phyloP scores from a whole-genome alignment of 2,797 vertebrate species.

The Vireo griseus region DNA sequence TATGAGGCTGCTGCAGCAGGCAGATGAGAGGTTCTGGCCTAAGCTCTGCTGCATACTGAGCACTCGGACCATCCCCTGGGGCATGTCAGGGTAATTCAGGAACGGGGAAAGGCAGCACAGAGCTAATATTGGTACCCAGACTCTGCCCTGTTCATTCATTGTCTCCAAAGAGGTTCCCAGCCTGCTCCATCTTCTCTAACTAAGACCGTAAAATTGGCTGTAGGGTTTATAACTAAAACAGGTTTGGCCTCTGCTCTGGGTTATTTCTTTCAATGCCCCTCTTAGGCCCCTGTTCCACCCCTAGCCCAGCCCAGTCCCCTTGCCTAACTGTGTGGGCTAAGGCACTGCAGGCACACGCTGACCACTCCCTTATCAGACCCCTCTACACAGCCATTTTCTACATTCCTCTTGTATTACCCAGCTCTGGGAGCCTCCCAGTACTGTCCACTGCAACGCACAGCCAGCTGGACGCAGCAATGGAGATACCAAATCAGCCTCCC shows the following conservation, averaged over 20 bases:
- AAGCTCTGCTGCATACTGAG: neutral
- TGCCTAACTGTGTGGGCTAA: neutral
- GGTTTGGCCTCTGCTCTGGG: neutral
- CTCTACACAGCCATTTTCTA: neutral
- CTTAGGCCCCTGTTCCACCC: neutral
- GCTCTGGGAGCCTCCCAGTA: neutral
- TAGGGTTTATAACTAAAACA: neutral
- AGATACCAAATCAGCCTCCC: neutral
- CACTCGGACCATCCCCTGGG: neutral
- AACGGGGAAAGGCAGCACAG: neutral
- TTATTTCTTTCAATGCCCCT: neutral
- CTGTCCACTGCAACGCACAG: neutral
- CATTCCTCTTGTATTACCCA: neutral
- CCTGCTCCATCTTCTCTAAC: neutral
- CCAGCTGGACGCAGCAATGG: neutral
- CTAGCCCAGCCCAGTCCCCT: neutral
- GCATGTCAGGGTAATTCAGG: neutral
- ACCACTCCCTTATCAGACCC: neutral
- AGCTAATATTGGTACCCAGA: neutral
- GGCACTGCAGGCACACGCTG: neutral
- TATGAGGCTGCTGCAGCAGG: neutral
- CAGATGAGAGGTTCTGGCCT: neutral
- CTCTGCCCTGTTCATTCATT: neutral
- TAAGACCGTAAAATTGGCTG: neutral
- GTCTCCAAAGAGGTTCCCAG: neutral